Evolutionary conservation across 2,797 vertebrate species (phyloP).

Genomic region (Todus mexicanus): DNA sequence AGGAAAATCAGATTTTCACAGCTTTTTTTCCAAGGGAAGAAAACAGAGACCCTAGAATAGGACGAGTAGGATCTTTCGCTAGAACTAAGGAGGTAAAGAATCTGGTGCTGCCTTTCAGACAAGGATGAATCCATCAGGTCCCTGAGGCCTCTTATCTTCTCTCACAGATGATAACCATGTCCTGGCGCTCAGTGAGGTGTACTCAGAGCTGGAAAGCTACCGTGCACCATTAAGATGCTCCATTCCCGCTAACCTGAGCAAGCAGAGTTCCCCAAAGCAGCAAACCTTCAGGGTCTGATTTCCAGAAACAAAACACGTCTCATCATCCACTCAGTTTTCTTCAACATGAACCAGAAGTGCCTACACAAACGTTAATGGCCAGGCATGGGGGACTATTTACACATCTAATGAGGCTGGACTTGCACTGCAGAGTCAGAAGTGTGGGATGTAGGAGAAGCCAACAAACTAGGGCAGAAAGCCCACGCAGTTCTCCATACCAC

Average conservation of each 20-base stretch:
- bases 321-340: neutral
- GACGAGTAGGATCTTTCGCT: neutral
- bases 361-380: neutral
- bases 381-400: conserved; percentile 12
- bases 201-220: neutral
- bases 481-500: conserved; percentile 79
- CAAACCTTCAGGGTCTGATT: neutral
- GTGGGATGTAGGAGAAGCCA: neutral
- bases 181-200: neutral
- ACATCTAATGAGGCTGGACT: neutral
- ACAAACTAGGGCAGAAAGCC: neutral
- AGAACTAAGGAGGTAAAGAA: neutral
- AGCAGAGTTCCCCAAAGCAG: neutral
- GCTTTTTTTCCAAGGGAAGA: neutral
- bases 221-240: neutral
- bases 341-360: neutral
- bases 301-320: neutral
- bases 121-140: neutral
- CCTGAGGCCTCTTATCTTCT: neutral
- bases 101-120: neutral
- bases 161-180: neutral
- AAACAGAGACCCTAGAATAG: conserved; percentile 15
- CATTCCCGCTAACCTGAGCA: neutral
- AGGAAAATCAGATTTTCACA: conserved; percentile 2
- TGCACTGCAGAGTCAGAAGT: neutral